Base-by-base conservation (phyloP, 2,888 invertebrate species). In the Amphipyra tragopoginis region DNA sequence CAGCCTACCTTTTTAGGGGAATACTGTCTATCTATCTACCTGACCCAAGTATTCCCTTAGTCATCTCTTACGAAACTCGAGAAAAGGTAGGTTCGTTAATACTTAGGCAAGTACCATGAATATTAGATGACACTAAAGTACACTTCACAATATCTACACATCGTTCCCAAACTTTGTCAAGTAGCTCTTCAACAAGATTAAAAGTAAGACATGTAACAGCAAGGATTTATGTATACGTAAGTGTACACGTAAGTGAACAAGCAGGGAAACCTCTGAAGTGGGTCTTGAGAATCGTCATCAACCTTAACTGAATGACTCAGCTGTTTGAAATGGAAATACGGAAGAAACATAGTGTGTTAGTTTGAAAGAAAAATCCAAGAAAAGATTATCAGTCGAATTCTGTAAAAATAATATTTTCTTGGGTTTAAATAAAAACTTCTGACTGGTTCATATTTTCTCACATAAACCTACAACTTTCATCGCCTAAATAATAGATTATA, bases 231-330 rank as follows among this genome's bases (percentile, higher is more conserved):
- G 21, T 43, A 33, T 15, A 45, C 39, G 29, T 51, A 60, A 49
- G 39, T 42, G 21, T 43, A 33, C 13, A 45, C 39, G 29, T 51
- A 60, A 49, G 39, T 57, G 39, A 38, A 55, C 45, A 40, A 48
- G 33, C 0, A 47, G 14, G 1, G 69, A 74, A 72, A 21, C 59
- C 75, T 36, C 2, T 47, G n/a, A 72, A 68, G 72, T 62, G 52
- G 21, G 1, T 58, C 47, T 62, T 43, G 54, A 63, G 58, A 67
- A 60, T 45, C 29, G 50, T 45, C 36, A 36, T 45, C 39, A 49
- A 49, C 52, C 34, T 15, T 21, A 38, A 11, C 33, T 33, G 45
- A 40, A 44, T 73, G 33, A 57, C 34, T 50, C 52, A 33, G 36
- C 40, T 61, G 39, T 15, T 39, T 11, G 11, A 39, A 3, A 44